A percentile compares a stretch with the other conserved stretches of the same genome.
Evolutionary conservation across 2,797 vertebrate species (phyloP).

Genomic region (Phoebastria nigripes): DNA sequence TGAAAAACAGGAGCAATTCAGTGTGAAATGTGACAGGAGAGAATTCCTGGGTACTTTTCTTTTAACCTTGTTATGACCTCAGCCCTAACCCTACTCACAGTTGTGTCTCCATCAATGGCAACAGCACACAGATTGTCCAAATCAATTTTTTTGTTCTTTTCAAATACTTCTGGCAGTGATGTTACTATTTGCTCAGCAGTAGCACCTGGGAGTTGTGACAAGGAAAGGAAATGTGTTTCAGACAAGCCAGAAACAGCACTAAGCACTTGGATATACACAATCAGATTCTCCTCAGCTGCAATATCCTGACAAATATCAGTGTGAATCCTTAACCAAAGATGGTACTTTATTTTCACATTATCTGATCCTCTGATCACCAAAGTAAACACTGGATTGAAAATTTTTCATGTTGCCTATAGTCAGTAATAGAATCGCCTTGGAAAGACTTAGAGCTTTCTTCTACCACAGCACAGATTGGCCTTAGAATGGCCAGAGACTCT

Average conservation of each 20-base stretch:
- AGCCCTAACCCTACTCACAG: constrained; percentile 15
- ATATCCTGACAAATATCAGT: constrained; percentile 6
- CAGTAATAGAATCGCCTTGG: background rate
- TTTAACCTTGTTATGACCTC: constrained; percentile 60
- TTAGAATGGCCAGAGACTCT: background rate
- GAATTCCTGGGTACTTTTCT: constrained; percentile 52
- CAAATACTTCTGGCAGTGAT: constrained; percentile 47
- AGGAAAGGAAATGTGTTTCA: constrained; percentile 51
- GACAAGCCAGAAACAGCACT: constrained; percentile 12
- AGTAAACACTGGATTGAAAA: background rate
- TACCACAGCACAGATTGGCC: background rate
- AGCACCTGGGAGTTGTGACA: constrained; percentile 65
- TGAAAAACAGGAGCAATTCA: constrained; percentile 19
- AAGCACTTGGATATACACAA: constrained; percentile 23
- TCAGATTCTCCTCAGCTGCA: background rate
- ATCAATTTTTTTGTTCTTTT: constrained; percentile 65
- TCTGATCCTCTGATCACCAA: background rate
- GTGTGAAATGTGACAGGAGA: constrained; percentile 48
- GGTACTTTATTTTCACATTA: background rate
- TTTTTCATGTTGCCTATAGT: background rate
- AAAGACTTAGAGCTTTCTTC: background rate
- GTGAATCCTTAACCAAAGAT: constrained; percentile 11
- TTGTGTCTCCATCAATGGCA: constrained; percentile 40
- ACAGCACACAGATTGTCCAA: constrained; percentile 38
- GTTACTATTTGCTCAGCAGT: constrained; percentile 61